Conservation (phyloP, 2,888 invertebrate genomes). For the Oithona nana region DNA sequence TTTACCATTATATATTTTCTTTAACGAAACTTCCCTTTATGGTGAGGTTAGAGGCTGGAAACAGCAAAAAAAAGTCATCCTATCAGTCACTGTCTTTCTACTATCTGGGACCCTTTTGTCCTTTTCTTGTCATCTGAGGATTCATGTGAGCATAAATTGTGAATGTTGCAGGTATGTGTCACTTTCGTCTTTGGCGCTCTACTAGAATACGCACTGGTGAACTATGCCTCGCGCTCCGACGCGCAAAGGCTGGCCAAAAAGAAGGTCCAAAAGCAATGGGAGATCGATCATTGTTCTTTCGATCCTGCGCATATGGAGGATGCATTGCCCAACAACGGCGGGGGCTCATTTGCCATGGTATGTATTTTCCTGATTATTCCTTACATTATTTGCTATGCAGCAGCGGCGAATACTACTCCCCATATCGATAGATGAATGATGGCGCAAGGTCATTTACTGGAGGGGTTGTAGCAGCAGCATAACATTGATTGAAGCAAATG, state of each 20-base stretch:
- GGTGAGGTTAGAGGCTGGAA: too few relatives aligned
- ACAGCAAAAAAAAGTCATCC: too few relatives aligned
- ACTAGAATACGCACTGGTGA: slow-evolving; percentile 91
- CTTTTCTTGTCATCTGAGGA: background rate
- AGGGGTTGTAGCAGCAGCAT: too few relatives aligned
- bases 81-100: too few relatives aligned
- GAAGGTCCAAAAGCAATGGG: slow-evolving; percentile 24
- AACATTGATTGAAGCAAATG: too few relatives aligned
- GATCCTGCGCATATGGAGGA: slow-evolving; percentile 32
- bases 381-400: too few relatives aligned
- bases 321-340: slow-evolving; percentile 20
- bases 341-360: slow-evolving; percentile 77
- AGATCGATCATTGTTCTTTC: slow-evolving; percentile 24
- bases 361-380: too few relatives aligned
- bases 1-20: too few relatives aligned
- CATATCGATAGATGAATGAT: too few relatives aligned
- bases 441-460: too few relatives aligned
- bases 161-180: slow-evolving; percentile 42
- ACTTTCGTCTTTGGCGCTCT: slow-evolving; percentile 95
- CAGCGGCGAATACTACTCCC: too few relatives aligned
- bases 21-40: too few relatives aligned
- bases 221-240: slow-evolving; percentile 87
- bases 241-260: slow-evolving; percentile 38
- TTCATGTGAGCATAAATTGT: background rate
- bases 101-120: background rate